A percentile compares a stretch with the other conserved stretches of the same genome.
Conservation (phyloP, 2,888 invertebrate species). For the Dendrolimus houi region DNA sequence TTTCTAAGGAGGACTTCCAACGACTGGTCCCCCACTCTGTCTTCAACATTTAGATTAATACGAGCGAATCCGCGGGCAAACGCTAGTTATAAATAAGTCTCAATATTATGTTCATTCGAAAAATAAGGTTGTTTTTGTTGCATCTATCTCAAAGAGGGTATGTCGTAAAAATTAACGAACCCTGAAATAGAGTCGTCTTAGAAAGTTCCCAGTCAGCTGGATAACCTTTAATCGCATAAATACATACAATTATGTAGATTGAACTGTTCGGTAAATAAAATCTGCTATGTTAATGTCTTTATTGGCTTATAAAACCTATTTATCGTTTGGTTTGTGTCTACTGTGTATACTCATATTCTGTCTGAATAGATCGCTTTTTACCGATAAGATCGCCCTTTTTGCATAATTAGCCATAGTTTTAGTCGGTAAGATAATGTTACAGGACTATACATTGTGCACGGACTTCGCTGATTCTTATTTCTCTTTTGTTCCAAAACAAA, state of each 20-base stretch:
- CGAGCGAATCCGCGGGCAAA: no score
- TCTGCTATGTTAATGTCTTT: background rate
- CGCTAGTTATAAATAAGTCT: background rate
- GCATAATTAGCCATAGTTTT: no score
- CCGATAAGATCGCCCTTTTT: no score
- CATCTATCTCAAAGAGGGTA: background rate
- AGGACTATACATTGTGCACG: no score
- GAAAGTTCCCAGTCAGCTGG: background rate
- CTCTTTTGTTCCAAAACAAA: no score
- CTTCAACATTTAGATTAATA: no score
- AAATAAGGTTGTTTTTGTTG: background rate
- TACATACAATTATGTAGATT: background rate
- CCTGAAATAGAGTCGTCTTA: background rate
- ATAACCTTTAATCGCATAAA: background rate
- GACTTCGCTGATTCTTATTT: no score
- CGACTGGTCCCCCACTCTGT: no score
- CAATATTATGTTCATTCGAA: background rate
- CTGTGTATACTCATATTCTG: no score
- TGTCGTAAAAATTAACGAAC: background rate
- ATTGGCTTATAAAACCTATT: background rate
- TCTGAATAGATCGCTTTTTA: no score
- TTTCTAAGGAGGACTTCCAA: no score
- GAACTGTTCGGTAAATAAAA: background rate
- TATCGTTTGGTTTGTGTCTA: background rate
- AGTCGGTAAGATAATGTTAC: no score